A percentile compares a stretch with the other conserved stretches of the same genome.
phyloP scores from a whole-genome alignment of 2,888 invertebrate species.

The Phyllotreta striolata region DNA sequence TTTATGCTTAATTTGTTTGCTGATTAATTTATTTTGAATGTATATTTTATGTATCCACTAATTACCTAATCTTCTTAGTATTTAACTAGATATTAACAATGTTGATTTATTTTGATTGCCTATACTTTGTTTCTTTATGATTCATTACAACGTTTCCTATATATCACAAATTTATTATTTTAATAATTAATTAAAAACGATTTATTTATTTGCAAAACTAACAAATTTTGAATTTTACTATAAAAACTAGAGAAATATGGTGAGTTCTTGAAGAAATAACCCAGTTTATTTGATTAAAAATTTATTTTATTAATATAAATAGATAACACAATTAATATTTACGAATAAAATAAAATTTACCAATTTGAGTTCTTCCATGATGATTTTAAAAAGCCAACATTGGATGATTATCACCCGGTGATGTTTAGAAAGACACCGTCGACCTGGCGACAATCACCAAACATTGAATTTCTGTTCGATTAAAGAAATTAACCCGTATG shows the following conservation, averaged over 20 bases:
- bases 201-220: conserved; percentile 1
- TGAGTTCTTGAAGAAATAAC: no score
- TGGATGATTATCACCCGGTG: conserved; percentile 57
- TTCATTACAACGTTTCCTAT: conserved; percentile 1
- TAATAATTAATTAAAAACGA: neutral
- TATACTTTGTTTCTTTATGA: neutral
- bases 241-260: no score
- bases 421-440: conserved; percentile 42
- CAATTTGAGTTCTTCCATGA: no score
- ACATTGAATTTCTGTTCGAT: conserved; percentile 27
- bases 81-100: no score
- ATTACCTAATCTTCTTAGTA: no score
- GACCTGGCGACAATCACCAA: conserved; percentile 49
- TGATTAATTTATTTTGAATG: no score
- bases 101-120: no score
- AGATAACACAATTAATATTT: neutral
- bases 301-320: no score
- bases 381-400: conserved; percentile 34
- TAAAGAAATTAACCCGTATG: neutral
- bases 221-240: conserved; percentile 3
- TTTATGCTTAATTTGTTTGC: no score
- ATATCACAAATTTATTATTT: conserved; percentile 1
- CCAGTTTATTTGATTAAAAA: no score
- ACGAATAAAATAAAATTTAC: neutral
- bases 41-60: no score